Evolutionary conservation across 1,140 invertebrate species (phyloP), one percentile per base, ranked within the genome.

Genomic region (Papilio aristodemus): DNA sequence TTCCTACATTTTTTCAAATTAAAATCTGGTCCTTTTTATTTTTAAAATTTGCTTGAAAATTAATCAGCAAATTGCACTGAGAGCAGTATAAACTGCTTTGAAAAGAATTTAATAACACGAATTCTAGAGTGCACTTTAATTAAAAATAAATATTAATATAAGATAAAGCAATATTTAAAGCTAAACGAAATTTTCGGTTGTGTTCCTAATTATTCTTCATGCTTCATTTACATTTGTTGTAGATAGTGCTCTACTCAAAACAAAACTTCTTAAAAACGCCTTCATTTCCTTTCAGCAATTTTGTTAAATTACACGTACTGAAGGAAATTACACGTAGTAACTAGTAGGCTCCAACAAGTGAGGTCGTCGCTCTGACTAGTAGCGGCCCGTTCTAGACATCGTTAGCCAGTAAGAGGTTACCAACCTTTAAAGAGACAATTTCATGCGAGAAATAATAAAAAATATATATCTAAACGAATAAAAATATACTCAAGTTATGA

Each of bases 401-500:
- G 46, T 54, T 54, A 54, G 46, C 46, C 19, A 19, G 46, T 54
- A 54, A 54, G 46, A 54, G 46, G 46, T 54, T 54, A 54, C 46
- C 46, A 54, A 22, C 46, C 46, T 54, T 54, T 54, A 22, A 54
- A 54, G 19, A 22, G 46, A 54, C 22, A 54, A 54, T 22, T 54
- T 54, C 4, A 54, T 54, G 22, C 3, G 46, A 22, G 9, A 22
- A 22, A 54, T 10, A 54, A 22, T 54, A 54, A 54, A 54, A 54
- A 22, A 11, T n/a, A n/a, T n/a, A 54, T 54, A 22, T 54, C 11
- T 54, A 4, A 25, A 54, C 11, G 10, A 54, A 22, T 10, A 54
- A 54, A 54, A 50, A 19, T 4, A 54, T 46, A 19, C 10, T 22
- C 10, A 54, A 22, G 17, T 54, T 22, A 32, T 32, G 6, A 32